These are phyloP conservation scores for Protomyctophum bolini DNA, from an alignment of 2,113 vertebrate species.

Conservation along the genomic window DNA sequence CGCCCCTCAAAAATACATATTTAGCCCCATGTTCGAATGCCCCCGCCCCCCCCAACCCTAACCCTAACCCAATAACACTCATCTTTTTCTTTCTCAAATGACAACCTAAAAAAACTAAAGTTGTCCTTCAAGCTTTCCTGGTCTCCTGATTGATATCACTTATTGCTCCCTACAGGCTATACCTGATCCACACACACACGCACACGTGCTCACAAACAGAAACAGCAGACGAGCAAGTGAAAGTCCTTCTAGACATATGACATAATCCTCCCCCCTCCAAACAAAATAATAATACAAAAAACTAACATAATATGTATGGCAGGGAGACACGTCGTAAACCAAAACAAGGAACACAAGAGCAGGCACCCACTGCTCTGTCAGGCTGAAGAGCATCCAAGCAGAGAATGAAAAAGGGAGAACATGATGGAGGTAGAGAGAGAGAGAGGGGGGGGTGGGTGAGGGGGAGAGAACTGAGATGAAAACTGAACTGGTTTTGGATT, in stretches of 20 bases:
- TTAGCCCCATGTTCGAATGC: too few relatives aligned
- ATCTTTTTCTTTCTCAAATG: too few relatives aligned
- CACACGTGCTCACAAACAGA: neutral
- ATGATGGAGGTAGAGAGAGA: neutral
- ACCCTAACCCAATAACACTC: too few relatives aligned
- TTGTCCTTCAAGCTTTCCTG: constrained; percentile 16
- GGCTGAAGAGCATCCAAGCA: neutral
- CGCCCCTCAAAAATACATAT: too few relatives aligned
- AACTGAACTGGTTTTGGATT: constrained; percentile 68
- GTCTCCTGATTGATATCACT: constrained; percentile 18
- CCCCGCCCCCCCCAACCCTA: too few relatives aligned
- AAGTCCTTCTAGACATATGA: neutral
- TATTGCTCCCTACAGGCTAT: neutral
- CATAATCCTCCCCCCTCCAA: neutral
- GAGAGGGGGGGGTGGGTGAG: neutral
- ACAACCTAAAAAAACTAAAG: too few relatives aligned
- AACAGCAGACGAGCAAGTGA: neutral
- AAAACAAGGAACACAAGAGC: neutral
- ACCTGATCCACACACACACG: neutral
- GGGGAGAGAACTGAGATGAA: constrained; percentile 45
- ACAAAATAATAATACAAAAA: neutral
- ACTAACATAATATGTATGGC: neutral
- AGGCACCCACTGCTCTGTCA: neutral
- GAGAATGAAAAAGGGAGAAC: neutral
- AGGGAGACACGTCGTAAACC: too few relatives aligned